Evolutionary conservation across 2,888 invertebrate species (phyloP), one percentile per base, ranked within the genome.

Genomic region (Acronicta alni): DNA sequence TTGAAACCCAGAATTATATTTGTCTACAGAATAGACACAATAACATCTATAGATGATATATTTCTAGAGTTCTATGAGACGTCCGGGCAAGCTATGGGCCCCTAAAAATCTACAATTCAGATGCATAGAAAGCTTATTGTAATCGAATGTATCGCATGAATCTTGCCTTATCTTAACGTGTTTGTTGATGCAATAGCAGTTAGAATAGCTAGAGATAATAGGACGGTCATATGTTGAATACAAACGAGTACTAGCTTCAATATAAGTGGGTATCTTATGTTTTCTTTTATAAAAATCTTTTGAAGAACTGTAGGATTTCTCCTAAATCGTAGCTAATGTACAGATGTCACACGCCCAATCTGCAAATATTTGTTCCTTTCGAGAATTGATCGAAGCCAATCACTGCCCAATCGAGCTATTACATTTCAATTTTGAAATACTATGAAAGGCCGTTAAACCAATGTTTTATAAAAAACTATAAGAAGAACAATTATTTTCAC

Each of bases 131-230:
- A 77, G 67, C 66, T 74, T 68, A 75, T 75, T 80, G 70, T 80
- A 75, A 78, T 77, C 47, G 32, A 67, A 80, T 77, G 74, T 80
- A 80, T 80, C 79, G 57, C 23, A 54, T 66, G 65, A 55, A 79
- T 80, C 75, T 74, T 48, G 58, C 48, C 49, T 68, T 73, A 77
- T 77, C 75, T 66, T 64, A 64, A 66, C 54, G 55, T 49, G 59
- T 61, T 62, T 62, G 66, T 64, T 72, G 70, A 60, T 42, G 71
- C 58, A 69, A 68, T 55, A 57, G 43, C 18, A 15, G 20, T 10
- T 57, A 55, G 56, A 64, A 55, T 73, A 47, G 37, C 37, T 58
- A 45, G n/a, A 67, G 72, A 67, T 68, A 72, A 39, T 59, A 39
- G 44, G 9, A 55, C 52, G 38, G 52, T 45, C 12, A 48, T 67